Evolutionary conservation across 2,888 invertebrate species (phyloP), one percentile per base, ranked within the genome.

Genomic region (Limnephilus marmoratus): DNA sequence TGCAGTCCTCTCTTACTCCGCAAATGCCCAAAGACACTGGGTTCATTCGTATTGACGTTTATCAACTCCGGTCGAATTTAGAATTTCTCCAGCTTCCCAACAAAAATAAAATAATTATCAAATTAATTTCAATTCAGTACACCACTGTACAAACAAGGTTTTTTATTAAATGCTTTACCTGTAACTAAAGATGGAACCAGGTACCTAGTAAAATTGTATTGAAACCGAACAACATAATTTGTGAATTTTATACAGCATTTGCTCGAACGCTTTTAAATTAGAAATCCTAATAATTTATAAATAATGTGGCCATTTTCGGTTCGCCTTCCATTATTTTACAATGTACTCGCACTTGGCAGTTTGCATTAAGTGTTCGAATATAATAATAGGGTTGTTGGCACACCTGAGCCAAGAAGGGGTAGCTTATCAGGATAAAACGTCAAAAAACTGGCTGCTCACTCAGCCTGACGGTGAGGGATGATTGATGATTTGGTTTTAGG

Each of bases 391-490:
- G 83, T 37, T 37, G 83, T 83, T 37, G 83, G 31, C 83, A 41
- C 37, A 83, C 83, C 83, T 83, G 83, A 24, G 68, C 68, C 68
- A 9, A 24, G n/a, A n/a, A 68, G 68, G 53, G 37, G 83, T 83
- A 41, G 83, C 83, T 83, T 83, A 83, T 83, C 83, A n/a, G 37
- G 83, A 83, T 83, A 41, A 41, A 41, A 24, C 83, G 83, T 83
- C 83, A n/a, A 83, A 83, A 83, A 83, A 83, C 34, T 83, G 83
- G 83, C 83, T 83, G 34, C 37, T 83, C 83, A 83, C 82, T 83
- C 82, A 41, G 31, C 83, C 9, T 41, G 83, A 41, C 34, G 83
- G 34, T 24, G 37, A 18, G 83, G 83, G 37, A 83, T 83, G 83
- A 83, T 83, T 83, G 83, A 83, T 83, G 34, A n/a, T 83, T 83